A percentile compares a stretch with the other conserved stretches of the same genome.
Evolutionary conservation across 2,888 invertebrate species (phyloP).

Genomic region (Lithophane leautieri): DNA sequence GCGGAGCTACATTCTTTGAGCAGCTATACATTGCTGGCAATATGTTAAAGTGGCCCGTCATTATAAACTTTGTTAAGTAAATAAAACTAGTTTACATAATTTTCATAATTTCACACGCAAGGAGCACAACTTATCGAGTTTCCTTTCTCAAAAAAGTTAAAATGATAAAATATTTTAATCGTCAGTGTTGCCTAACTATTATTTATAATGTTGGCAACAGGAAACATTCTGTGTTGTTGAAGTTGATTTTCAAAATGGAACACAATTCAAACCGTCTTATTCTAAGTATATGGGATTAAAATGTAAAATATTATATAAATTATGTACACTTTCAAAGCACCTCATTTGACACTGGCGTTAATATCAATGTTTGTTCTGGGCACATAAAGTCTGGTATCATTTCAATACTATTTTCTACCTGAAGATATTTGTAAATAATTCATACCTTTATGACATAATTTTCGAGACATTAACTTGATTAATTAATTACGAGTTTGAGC

Average conservation of each 20-base stretch:
- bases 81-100: constrained; percentile 57
- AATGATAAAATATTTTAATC: constrained; percentile 63
- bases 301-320: constrained; percentile 79
- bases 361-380: constrained; percentile 81
- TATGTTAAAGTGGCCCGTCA: constrained; percentile 61
- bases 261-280: constrained; percentile 77
- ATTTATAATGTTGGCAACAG: constrained; percentile 67
- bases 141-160: constrained; percentile 58
- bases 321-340: constrained; percentile 86
- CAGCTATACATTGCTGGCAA: constrained; percentile 46
- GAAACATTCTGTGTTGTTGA: constrained; percentile 53
- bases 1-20: constrained; percentile 62
- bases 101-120: constrained; percentile 59
- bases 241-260: constrained; percentile 64
- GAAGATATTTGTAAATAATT: constrained; percentile 40
- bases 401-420: constrained; percentile 37
- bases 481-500: constrained; percentile 25
- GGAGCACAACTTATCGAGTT: constrained; percentile 51
- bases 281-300: constrained; percentile 78
- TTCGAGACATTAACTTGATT: constrained; percentile 30
- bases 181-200: constrained; percentile 67
- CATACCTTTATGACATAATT: constrained; percentile 4
- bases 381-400: constrained; percentile 59
- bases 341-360: constrained; percentile 85
- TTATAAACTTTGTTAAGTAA: constrained; percentile 46